These are phyloP conservation scores for Geothlypis trichas DNA, from an alignment of 2,113 vertebrate genomes.

Conservation along the genomic window DNA sequence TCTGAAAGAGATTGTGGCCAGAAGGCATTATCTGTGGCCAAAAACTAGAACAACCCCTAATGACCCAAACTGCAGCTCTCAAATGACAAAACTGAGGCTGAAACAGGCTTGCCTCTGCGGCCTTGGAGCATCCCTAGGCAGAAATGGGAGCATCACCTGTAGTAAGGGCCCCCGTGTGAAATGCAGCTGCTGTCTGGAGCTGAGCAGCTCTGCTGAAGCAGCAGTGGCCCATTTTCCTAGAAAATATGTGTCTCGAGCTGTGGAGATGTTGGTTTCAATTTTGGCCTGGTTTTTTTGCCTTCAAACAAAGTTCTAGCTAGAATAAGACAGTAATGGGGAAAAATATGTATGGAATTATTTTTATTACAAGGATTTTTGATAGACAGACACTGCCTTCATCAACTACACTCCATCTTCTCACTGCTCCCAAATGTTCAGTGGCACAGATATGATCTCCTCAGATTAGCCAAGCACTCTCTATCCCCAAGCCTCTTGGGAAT, in stretches of 20 bases:
- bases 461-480: not conserved
- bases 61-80: not conserved
- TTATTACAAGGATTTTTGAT: not conserved
- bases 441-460: not conserved
- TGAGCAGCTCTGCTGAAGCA: not conserved
- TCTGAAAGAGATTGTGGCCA: not conserved
- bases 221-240: not conserved
- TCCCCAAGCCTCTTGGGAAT: not conserved
- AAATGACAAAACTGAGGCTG: not conserved
- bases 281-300: not conserved
- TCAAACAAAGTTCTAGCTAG: not conserved
- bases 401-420: not conserved
- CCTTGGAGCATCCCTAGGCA: not conserved
- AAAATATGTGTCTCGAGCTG: not conserved
- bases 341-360: not conserved
- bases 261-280: not conserved
- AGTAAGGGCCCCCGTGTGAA: not conserved
- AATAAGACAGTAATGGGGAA: not conserved
- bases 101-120: not conserved
- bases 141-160: not conserved
- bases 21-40: not conserved
- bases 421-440: not conserved
- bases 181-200: not conserved
- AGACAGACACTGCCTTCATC: not conserved
- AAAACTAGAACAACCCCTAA: not conserved